Evolutionary conservation across 2,113 vertebrate species (phyloP).

Genomic region (Zosterops pallidus): DNA sequence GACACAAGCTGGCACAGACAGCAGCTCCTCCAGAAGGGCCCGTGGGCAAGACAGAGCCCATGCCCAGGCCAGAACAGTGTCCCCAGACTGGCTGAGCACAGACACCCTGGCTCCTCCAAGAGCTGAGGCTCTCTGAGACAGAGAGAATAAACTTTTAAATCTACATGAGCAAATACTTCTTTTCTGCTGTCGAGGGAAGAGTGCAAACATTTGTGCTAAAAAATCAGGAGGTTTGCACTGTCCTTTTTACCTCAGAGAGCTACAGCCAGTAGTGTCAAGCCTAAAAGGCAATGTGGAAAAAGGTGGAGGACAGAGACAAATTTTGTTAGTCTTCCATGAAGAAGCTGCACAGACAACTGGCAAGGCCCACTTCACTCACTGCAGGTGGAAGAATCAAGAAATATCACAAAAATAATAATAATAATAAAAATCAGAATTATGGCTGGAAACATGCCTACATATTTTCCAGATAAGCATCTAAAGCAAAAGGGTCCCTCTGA

Average conservation of each 20-base stretch:
- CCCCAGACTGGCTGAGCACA: background rate
- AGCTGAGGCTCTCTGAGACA: background rate
- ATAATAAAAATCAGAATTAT: background rate
- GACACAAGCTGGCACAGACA: background rate
- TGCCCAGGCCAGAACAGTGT: background rate
- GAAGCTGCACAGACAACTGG: background rate
- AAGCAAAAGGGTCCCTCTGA: background rate
- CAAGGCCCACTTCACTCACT: background rate
- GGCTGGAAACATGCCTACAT: background rate
- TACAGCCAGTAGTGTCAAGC: background rate
- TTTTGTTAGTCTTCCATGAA: background rate
- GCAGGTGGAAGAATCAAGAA: background rate
- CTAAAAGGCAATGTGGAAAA: background rate
- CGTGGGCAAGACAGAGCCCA: background rate
- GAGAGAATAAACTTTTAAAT: background rate
- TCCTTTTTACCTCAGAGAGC: background rate
- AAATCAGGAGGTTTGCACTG: background rate
- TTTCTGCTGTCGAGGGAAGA: background rate
- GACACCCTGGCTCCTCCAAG: background rate
- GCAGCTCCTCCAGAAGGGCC: background rate
- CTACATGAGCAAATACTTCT: background rate
- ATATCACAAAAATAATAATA: background rate
- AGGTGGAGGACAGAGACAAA: background rate
- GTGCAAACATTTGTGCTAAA: background rate
- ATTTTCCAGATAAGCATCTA: background rate